Evolutionary conservation across 2,113 vertebrate species (phyloP), one percentile per base, ranked within the genome.

Genomic region (Ploceus nigricollis): DNA sequence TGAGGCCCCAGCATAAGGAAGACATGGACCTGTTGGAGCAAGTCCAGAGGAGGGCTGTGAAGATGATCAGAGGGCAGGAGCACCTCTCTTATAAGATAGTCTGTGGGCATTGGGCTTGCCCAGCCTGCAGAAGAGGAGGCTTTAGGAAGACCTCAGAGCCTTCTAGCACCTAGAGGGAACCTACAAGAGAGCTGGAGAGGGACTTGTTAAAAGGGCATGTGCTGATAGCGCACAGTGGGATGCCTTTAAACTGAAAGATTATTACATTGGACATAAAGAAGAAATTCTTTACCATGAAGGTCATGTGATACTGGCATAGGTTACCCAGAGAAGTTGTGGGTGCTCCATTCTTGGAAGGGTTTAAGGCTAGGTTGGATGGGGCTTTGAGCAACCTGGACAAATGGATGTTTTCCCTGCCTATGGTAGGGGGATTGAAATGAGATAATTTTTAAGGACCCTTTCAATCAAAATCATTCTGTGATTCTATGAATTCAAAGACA

Each of bases 11-110:
- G 2, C 19, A 66, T 6, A 30, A n/a, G 23, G 31, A 82, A 24
- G 45, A 25, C 10, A 25, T 21, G n/a, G 11, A 30, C 16, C 20
- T 60, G 20, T 30, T 47, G 20, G 33, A 51, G 20, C 0, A 0
- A 60, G 16, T 60, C 45, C 45, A 68, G 24, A 60, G 45, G 15
- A 75, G n/a, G 25, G n/a, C 20, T 23, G 5, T 7, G 13, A 68
- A 61, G n/a, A 53, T 22, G 47, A 35, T n/a, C 5, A 31, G 9
- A 82, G 24, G 11, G 20, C 30, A 75, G 39, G 8, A 42, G 12
- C 18, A 37, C 6, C 33, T 53, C 24, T 68, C 14, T 39, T 53
- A 4, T 22, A 75, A 60, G 8, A 31, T 33, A 35, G 21, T 12
- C 47, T 63, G 56, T 35, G 24, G 40, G 11, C 25, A 14, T 7